Conservation (phyloP, 2,888 invertebrate genomes). For the Plebejus argus region DNA sequence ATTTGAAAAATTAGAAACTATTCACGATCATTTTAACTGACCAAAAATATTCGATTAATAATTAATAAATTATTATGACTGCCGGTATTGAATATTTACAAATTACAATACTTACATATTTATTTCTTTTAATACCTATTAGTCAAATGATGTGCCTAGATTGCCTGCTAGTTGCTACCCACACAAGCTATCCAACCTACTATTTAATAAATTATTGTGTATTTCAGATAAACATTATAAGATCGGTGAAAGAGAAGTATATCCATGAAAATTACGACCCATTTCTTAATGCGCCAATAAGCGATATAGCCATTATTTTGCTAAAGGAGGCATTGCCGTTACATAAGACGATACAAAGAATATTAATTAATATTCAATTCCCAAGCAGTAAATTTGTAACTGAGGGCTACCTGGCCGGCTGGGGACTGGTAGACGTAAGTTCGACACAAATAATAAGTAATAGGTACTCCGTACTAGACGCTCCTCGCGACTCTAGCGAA, state of each 20-base stretch:
- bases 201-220: not conserved
- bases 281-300: slow-evolving; percentile 33
- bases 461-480: too few species aligned
- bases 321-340: slow-evolving; percentile 44
- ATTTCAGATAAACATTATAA: slow-evolving; percentile 41
- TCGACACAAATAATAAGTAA: too few species aligned
- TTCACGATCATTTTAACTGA: too few species aligned
- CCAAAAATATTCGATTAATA: too few species aligned
- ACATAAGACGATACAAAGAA: slow-evolving; percentile 46
- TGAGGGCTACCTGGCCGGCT: slow-evolving; percentile 51
- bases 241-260: slow-evolving; percentile 37
- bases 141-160: too few species aligned
- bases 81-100: too few species aligned
- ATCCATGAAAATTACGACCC: slow-evolving; percentile 45
- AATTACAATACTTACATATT: too few species aligned
- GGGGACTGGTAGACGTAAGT: slow-evolving; percentile 55
- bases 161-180: too few species aligned
- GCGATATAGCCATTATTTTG: slow-evolving; percentile 51
- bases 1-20: too few species aligned
- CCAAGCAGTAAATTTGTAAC: slow-evolving; percentile 30
- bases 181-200: not conserved
- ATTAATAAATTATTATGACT: too few species aligned
- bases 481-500: too few species aligned
- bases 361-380: slow-evolving; percentile 45
- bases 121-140: too few species aligned